Base-by-base conservation (phyloP, 2,113 vertebrate species). In the Hipposideros armiger region DNA sequence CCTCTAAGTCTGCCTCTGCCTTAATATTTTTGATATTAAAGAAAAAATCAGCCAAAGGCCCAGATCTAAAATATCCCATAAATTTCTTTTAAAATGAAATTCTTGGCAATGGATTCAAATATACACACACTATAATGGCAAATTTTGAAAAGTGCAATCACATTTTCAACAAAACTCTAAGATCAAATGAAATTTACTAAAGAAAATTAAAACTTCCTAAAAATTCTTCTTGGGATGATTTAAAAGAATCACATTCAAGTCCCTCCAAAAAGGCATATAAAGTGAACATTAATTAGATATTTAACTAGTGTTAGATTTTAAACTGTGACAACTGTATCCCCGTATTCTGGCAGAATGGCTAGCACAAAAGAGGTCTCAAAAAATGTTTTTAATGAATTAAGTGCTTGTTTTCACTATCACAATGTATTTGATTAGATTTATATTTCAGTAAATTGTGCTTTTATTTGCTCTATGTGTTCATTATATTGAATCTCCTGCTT, bases 171-270 rank as follows among this genome's bases (percentile, higher is more conserved):
- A 77, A 87, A 36, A 42, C 26, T 78, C 14, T 28, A 82, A 89
- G 26, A 70, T 77, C 45, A 67, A 70, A 72, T 67, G 45, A 47
- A 54, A 70, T 36, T 72, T 86, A 60, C 9, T 74, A 52, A 83
- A 87, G 60, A 94, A 76, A 50, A 85, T 60, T n/a, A 94, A 80
- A 96, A 54, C 40, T 87, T 82, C 9, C 67, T 87, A 52, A 87
- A 69, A 91, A 52, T 58, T 86, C 56, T 73, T 80, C n/a, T 88
- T 20, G 26, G 62, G 69, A 54, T 1, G 20, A 90, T 62, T 69
- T 82, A 40, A 87, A 62, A 90, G 69, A 60, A 81, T 70, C 32
- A 45, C 20, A 89, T 50, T 45, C 85, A 92, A 81, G 24, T 1
- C 14, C 17, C 40, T 60, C 20, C 42, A 91, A 81, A 72, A 78